phyloP scores from a whole-genome alignment of 1,140 invertebrate species.

The Pogonognathellus flavescens region DNA sequence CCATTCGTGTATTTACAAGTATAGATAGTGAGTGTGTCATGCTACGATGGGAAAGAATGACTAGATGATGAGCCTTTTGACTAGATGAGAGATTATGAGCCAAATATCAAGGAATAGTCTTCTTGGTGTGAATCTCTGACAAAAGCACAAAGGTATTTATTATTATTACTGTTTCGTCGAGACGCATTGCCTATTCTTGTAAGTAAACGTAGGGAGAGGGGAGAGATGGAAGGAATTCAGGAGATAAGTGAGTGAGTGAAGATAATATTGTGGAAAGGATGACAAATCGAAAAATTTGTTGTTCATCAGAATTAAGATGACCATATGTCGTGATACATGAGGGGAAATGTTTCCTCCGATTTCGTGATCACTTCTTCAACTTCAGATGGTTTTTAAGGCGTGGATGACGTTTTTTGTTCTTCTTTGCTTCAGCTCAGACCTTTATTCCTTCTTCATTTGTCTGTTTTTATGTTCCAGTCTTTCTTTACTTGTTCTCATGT shows the following conservation, averaged over 20 bases:
- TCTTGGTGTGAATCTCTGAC: slow-evolving; percentile 43
- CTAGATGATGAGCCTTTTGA: slow-evolving; percentile 9
- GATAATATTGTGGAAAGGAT: slow-evolving; percentile 66
- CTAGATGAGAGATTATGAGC: slow-evolving; percentile 46
- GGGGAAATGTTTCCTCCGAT: slow-evolving; percentile 61
- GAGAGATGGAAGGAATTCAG: slow-evolving; percentile 52
- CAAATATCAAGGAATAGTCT: slow-evolving; percentile 40
- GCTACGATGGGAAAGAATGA: slow-evolving; percentile 12
- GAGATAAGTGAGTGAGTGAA: slow-evolving; percentile 52
- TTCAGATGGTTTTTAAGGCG: slow-evolving; percentile 51
- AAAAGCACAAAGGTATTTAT: slow-evolving; percentile 45
- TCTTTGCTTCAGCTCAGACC: slow-evolving; percentile 47
- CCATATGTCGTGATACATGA: slow-evolving; percentile 65
- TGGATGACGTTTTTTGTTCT: slow-evolving; percentile 49
- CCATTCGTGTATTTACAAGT: too few species aligned
- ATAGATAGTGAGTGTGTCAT: not conserved
- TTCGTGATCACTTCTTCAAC: slow-evolving; percentile 65
- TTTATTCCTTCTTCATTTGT: slow-evolving; percentile 49
- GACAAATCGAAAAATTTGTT: slow-evolving; percentile 67
- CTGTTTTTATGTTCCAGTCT: slow-evolving; percentile 46
- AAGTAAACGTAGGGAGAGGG: slow-evolving; percentile 39
- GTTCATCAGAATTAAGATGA: slow-evolving; percentile 64
- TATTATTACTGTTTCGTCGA: slow-evolving; percentile 49
- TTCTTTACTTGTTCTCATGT: slow-evolving; percentile 41
- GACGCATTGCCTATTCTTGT: slow-evolving; percentile 32